A percentile compares a stretch with the other conserved stretches of the same genome.
These are phyloP conservation scores for Myrmecobius fasciatus DNA, from an alignment of 2,113 vertebrate species.

Conservation along the genomic window DNA sequence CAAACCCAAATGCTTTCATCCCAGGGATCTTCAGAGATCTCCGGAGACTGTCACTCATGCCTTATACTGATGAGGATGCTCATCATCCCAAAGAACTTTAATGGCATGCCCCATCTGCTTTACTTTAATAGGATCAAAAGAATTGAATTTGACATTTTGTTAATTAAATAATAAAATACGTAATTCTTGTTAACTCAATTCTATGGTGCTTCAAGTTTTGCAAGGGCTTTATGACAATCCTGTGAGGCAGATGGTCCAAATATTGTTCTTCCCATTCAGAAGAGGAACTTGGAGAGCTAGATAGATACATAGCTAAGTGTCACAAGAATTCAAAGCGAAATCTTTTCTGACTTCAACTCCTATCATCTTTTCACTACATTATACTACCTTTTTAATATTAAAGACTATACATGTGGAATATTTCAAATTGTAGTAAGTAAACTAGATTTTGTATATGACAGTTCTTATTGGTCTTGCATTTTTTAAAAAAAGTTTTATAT, in stretches of 20 bases:
- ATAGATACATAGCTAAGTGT: background rate
- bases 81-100: background rate
- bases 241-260: background rate
- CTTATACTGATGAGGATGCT: background rate
- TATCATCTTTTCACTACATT: background rate
- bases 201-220: background rate
- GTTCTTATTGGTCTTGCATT: background rate
- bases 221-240: background rate
- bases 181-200: background rate
- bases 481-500: slow-evolving; percentile 13
- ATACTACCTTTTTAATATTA: background rate
- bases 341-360: background rate
- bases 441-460: slow-evolving; percentile 21
- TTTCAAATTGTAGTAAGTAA: background rate
- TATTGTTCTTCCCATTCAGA: background rate
- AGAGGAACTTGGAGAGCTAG: background rate
- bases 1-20: no score
- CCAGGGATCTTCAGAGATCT: background rate
- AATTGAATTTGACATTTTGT: background rate
- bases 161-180: background rate
- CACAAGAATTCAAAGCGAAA: background rate
- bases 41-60: slow-evolving; percentile 7
- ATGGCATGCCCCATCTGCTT: slow-evolving; percentile 19
- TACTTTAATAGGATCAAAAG: background rate
- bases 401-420: background rate